Base-by-base conservation (phyloP, 1,140 invertebrate genomes). In the Bombus consobrinus region DNA sequence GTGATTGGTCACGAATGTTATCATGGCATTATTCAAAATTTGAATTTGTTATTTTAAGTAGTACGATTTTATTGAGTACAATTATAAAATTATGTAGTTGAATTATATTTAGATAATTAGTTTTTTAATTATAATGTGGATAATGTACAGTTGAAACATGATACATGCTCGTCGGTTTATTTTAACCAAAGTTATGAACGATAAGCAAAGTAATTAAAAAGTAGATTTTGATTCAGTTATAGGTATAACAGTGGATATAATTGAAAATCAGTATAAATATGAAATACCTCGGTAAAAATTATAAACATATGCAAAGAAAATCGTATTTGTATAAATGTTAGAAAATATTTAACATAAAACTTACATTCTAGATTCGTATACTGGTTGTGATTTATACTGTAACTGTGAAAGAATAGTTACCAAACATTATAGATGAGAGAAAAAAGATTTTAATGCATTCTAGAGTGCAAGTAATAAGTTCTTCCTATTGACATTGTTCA, bases 361-460 rank as follows among this genome's bases (percentile, higher is more conserved):
- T 78, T 88, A 83, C 87, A 80, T 88, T 89, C 68, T 86, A 91
- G 81, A 88, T 89, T 88, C 53, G 59, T 90, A 85, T 87, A 87
- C 77, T 89, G 89, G 89, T 91, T 90, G 90, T 91, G 89, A 91
- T 87, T 81, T 74, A 77, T 59, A 85, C 77, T 85, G 66, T 91
- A 89, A 91, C 87, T 81, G 82, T 85, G 78, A 87, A 85, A 84
- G 47, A 68, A 59, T 91, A 91, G 87, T 91, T 91, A 91, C 89
- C 89, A 91, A 79, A 88, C 39, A 71, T 79, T 84, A 41, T 87
- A 88, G 62, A 76, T 12, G 43, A 66, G 80, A 82, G 80, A 82
- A 64, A 34, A 39, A 41, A 39, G 37, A 28, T 69, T 39, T 39
- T 18, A 32, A 81, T 66, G 53, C n/a, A 39, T 62, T 79, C 39